Conservation (phyloP, 1,140 invertebrate genomes). For the Drosophila prosaltans region DNA sequence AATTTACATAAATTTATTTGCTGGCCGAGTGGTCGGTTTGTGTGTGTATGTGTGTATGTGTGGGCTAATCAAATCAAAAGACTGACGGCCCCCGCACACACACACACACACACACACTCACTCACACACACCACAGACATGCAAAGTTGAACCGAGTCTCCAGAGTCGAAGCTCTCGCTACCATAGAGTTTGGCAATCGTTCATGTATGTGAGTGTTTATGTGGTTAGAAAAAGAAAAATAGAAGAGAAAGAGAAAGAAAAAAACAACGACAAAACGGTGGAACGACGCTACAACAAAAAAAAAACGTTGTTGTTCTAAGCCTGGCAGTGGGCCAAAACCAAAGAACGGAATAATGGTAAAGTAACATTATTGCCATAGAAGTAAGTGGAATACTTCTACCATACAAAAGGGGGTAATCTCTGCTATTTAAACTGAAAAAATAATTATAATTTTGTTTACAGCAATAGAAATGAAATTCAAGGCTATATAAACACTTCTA, state of each 20-base stretch:
- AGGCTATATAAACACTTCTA: too few species aligned
- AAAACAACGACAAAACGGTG: constrained; percentile 10
- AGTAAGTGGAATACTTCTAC: background rate
- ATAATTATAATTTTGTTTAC: too few species aligned
- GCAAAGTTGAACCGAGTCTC: constrained; percentile 12
- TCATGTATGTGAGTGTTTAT: constrained; percentile 33
- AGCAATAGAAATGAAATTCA: too few species aligned
- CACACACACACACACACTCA: constrained; percentile 22
- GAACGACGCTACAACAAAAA: constrained; percentile 12
- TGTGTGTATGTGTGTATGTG: constrained; percentile 32
- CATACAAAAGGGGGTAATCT: background rate
- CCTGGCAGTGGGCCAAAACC: constrained; percentile 51
- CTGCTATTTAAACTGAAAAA: too few species aligned
- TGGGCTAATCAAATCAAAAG: constrained; percentile 75
- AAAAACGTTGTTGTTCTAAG: constrained; percentile 36
- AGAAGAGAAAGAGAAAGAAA: constrained; percentile 43
- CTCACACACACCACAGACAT: background rate
- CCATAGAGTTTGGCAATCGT: constrained; percentile 18
- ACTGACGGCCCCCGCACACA: constrained; percentile 43
- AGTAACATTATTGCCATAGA: constrained; percentile 3
- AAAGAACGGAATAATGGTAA: constrained; percentile 12
- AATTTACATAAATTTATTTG: constrained; percentile 77
- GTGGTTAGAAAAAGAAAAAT: constrained; percentile 46
- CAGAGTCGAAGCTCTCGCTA: constrained; percentile 1
- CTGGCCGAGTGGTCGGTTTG: constrained; percentile 23